Percentiles rank a stretch among this genome's conserved stretches.
phyloP scores from a whole-genome alignment of 1,140 invertebrate species.

The Hypothenemus hampei region DNA sequence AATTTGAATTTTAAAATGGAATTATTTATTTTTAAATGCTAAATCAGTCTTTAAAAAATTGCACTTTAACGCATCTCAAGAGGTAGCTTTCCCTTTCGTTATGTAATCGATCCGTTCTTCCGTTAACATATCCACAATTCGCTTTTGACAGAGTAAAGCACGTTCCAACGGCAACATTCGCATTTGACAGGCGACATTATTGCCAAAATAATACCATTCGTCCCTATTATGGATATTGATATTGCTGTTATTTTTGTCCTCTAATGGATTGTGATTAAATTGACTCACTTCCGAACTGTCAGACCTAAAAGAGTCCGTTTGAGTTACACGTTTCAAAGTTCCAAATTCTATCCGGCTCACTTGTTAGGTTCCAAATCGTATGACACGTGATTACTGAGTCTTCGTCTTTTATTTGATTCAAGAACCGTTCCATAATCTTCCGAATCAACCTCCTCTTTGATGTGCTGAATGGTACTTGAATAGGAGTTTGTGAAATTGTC shows the following conservation, averaged over 20 bases:
- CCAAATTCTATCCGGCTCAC: neutral
- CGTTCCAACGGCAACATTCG: conserved; percentile 11
- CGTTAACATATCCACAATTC: conserved; percentile 19
- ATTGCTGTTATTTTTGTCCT: too few species aligned
- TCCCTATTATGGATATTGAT: neutral
- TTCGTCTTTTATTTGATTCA: conserved; percentile 1
- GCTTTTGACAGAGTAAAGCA: conserved; percentile 9
- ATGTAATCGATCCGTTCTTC: conserved; percentile 11
- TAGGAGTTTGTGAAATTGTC: neutral
- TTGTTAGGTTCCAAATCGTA: neutral
- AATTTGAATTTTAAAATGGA: too few species aligned
- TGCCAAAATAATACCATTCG: conserved; percentile 16
- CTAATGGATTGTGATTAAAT: too few species aligned
- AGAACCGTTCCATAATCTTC: neutral
- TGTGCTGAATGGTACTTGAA: neutral
- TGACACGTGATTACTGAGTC: neutral
- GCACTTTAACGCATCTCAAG: too few species aligned
- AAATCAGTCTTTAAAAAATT: too few species aligned
- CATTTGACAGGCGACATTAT: conserved; percentile 20
- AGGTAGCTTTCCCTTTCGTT: neutral
- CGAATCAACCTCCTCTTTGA: conserved; percentile 5
- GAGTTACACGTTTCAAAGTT: too few species aligned
- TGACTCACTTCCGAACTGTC: neutral
- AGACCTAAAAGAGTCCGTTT: neutral
- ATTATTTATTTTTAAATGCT: too few species aligned